Evolutionary conservation across 2,113 vertebrate species (phyloP), one percentile per base, ranked within the genome.

Genomic region (Aptenodytes patagonicus): DNA sequence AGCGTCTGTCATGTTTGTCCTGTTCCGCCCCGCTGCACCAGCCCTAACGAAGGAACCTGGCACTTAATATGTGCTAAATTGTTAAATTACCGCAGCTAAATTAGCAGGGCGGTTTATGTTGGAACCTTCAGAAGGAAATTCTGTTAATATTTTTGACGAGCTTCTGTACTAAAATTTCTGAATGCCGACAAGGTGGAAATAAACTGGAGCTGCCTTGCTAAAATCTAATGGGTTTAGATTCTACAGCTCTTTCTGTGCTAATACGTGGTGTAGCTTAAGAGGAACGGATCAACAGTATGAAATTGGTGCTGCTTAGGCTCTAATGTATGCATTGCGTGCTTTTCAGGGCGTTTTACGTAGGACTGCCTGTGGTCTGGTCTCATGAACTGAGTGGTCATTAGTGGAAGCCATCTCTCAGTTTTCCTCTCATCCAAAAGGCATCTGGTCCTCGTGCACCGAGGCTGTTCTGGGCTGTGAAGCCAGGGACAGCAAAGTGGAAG

Each of bases 1-100:
- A 31, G 11, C 2, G 0, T 46, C 36, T 3, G 2, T 46, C 0
- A 0, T 1, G 14, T 62, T 47, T 49, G 11, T 66, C 70, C 52
- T 42, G 7, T 32, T 31, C 46, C 76, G 34, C 18, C 54, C 29
- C 1, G 2, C 4, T 5, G 29, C 40, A 16, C 32, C 83, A 73
- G 64, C 58, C 31, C 34, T 28, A 22, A 13, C 0, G 0, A 71
- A 55, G 60, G 46, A 47, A 12, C 25, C 1, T 3, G 18, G 2
- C 42, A 42, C 42, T 65, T 69, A 69, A 1, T 1, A 3, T 14
- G 24, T 13, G 11, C 44, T 68, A 31, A 84, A 31, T 18, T 5
- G 29, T 47, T 34, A 26, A 68, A 42, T 69, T 11, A 57, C n/a
- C 0, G 4, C 51, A 38, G 73, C n/a, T 85, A 13, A 72, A 69